A percentile compares a stretch with the other conserved stretches of the same genome.
phyloP scores from a whole-genome alignment of 2,888 invertebrate species.

The Cremastinae sp. region DNA sequence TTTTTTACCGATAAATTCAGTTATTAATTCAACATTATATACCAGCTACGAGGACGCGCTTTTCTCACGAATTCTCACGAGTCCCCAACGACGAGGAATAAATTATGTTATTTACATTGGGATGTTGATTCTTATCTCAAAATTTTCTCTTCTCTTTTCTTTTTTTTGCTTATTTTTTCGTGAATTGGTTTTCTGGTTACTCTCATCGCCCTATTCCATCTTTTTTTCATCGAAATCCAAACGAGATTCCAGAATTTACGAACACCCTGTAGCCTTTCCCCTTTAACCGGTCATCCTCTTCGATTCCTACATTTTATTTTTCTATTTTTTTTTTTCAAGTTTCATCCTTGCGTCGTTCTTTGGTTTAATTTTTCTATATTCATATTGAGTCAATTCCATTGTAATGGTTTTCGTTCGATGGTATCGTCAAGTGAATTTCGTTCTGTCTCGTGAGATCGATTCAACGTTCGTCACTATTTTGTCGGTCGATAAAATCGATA shows the following conservation, averaged over 20 bases:
- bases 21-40: conserved; percentile 33
- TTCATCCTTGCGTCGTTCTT: background rate
- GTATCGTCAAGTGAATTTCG: background rate
- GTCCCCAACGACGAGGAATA: conserved; percentile 49
- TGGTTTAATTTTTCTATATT: background rate
- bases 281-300: conserved; percentile 44
- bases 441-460: too few relatives aligned
- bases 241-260: conserved; percentile 62
- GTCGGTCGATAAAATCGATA: background rate
- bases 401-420: background rate
- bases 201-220: background rate
- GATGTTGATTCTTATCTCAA: conserved; percentile 40
- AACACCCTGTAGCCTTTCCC: conserved; percentile 65
- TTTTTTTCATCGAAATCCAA: conserved; percentile 30
- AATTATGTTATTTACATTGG: conserved; percentile 60
- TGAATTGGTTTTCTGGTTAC: conserved; percentile 12
- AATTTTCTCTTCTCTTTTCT: conserved; percentile 42
- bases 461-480: too few relatives aligned
- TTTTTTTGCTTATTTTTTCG: conserved; percentile 9
- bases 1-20: conserved; percentile 54
- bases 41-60: conserved; percentile 47
- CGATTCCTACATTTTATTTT: conserved; percentile 35
- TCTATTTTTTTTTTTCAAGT: background rate
- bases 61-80: conserved; percentile 36
- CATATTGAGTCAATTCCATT: conserved; percentile 1